Evolutionary conservation across 1,140 invertebrate species (phyloP).

Genomic region (Rhagoletis zephyria): DNA sequence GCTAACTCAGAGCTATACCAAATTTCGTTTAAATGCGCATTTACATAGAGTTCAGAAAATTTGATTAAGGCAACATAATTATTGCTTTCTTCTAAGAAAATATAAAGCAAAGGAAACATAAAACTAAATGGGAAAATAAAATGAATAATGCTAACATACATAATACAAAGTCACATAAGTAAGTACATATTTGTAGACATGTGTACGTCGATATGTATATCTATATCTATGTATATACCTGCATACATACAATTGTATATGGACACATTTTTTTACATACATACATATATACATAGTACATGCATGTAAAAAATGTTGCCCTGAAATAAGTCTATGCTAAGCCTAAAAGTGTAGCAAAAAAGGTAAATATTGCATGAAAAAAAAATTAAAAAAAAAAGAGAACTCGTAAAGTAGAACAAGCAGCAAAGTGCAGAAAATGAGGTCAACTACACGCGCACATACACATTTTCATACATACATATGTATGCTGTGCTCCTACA

Average conservation of each 20-base stretch:
- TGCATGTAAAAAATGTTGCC: background rate
- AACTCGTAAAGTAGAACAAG: slow-evolving; percentile 20
- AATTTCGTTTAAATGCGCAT: too few relatives aligned
- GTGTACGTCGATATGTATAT: too few relatives aligned
- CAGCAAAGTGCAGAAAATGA: slow-evolving; percentile 48
- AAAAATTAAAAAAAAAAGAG: too few relatives aligned
- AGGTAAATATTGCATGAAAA: too few relatives aligned
- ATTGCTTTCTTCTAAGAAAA: background rate
- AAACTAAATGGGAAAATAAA: background rate
- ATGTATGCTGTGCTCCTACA: background rate
- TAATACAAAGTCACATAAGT: background rate
- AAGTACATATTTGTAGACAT: background rate
- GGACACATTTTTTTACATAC: background rate
- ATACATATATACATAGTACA: background rate
- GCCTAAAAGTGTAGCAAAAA: slow-evolving; percentile 13
- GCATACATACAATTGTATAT: background rate
- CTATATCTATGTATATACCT: too few relatives aligned
- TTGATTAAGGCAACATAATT: too few relatives aligned
- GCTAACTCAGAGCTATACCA: too few relatives aligned
- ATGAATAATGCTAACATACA: background rate
- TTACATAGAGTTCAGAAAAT: too few relatives aligned
- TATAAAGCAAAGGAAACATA: slow-evolving; percentile 15
- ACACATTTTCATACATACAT: background rate
- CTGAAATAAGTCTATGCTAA: slow-evolving; percentile 29
- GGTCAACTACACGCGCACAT: slow-evolving; percentile 24